Conservation (phyloP, 1,140 invertebrate genomes). For the Drosophila pruinosa region DNA sequence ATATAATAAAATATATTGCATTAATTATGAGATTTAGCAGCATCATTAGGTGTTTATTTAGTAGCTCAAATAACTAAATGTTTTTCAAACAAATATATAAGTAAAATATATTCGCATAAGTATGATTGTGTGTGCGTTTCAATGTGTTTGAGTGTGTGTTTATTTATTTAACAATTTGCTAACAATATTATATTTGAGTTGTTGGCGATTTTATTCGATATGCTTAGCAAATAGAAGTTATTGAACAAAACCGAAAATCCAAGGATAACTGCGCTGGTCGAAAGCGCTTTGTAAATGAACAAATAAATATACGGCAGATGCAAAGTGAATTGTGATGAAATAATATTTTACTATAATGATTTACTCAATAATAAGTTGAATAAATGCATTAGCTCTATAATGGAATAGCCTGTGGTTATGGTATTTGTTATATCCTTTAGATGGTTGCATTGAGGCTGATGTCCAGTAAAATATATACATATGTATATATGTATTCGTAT, state of each 20-base stretch:
- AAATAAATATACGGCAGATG: constrained; percentile 67
- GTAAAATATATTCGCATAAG: background rate
- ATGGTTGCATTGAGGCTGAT: constrained; percentile 3
- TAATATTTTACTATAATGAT: constrained; percentile 39
- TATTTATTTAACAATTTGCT: constrained; percentile 19
- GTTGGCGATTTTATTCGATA: constrained; percentile 17
- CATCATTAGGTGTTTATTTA: constrained; percentile 23
- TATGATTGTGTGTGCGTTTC: constrained; percentile 17
- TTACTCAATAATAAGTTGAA: constrained; percentile 12
- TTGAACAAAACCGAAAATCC: constrained; percentile 28
- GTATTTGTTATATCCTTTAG: constrained; percentile 15
- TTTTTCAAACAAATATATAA: constrained; percentile 26
- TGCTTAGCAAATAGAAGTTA: constrained; percentile 56
- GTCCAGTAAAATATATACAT: constrained; percentile 28
- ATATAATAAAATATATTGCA: background rate
- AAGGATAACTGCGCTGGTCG: background rate
- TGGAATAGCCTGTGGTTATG: background rate
- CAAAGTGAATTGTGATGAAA: constrained; percentile 82
- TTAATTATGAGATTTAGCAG: constrained; percentile 2
- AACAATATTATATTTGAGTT: constrained; percentile 18
- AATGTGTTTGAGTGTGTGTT: constrained; percentile 22
- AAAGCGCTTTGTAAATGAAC: constrained; percentile 59
- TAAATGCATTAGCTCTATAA: constrained; percentile 14
- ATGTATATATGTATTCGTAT: background rate
- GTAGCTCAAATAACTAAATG: constrained; percentile 28